Evolutionary conservation across 2,113 vertebrate genomes (phyloP).

Genomic region (Stigmatopora argus): DNA sequence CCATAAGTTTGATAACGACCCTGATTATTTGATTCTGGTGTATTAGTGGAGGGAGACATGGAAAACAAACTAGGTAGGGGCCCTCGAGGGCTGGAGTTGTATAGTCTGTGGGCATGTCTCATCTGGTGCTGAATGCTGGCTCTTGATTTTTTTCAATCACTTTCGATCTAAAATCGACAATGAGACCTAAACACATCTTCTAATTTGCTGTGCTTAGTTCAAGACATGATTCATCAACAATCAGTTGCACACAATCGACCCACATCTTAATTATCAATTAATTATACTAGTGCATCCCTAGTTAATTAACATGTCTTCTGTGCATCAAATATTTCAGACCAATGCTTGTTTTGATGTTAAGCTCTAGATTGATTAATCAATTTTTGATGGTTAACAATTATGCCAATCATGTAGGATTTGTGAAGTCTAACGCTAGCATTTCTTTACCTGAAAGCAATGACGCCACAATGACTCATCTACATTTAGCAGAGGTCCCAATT

Average conservation of each 20-base stretch:
- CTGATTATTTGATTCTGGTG: no score
- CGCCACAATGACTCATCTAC: neutral
- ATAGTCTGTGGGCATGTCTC: neutral
- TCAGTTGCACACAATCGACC: neutral
- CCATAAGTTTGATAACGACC: no score
- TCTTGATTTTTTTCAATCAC: neutral
- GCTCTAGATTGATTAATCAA: neutral
- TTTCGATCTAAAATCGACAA: neutral
- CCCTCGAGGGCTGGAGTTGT: neutral
- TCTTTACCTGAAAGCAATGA: neutral
- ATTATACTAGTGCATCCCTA: neutral
- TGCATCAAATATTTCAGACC: neutral
- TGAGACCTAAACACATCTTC: neutral
- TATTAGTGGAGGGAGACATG: no score
- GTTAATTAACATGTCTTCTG: neutral
- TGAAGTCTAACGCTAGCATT: neutral
- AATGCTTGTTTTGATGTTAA: neutral
- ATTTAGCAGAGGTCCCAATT: neutral
- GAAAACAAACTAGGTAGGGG: no score
- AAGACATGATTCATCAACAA: neutral
- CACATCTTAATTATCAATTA: neutral
- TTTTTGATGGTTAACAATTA: neutral
- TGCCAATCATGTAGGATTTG: neutral
- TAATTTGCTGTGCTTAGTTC: neutral
- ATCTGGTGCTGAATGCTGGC: neutral